Evolutionary conservation across 2,888 invertebrate species (phyloP), one percentile per base, ranked within the genome.

Genomic region (Acrocyrtus sp.): DNA sequence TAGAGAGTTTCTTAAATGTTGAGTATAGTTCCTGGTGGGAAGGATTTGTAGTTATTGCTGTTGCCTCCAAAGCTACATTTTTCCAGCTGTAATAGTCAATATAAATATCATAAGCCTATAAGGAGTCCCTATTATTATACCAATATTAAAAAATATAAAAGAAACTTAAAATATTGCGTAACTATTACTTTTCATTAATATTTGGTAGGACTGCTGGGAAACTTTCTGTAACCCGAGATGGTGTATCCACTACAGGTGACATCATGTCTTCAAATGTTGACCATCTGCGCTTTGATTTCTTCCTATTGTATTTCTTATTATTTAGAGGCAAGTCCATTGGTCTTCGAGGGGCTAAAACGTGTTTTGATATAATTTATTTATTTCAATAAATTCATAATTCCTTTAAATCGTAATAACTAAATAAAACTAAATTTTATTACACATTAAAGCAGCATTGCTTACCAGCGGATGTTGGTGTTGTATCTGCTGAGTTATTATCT

Each of bases 201-300:
- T 70, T 70, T 50, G 75, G 66, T 10, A 68, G 45, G 19, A 69
- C 69, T 24, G 68, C 50, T 12, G 65, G 68, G 45, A 72, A 72
- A 21, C 60, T 58, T 67, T 56, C 54, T 15, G 67, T 62, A 43
- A 68, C 60, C 12, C 69, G 34, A 12, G 69, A 69, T 29, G 69
- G 69, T 6, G 69, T 75, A 26, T 75, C 75, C 4, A 72, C 61
- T 1, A 70, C 70, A 12, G 80, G 80, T 1, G 77, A 78, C 74
- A 80, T 76, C 74, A 78, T 72, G 27, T 80, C 78, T 60, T 80
- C 77, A 61, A 77, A 75, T 10, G 75, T 77, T 0, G 76, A 75
- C 80, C 80, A 80, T n/a, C 76, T 26, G 3, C 74, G 53, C 43
- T 77, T 72, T 8, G 78, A 70, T 34, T 75, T 75, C 19, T 65